Evolutionary conservation across 2,888 invertebrate genomes (phyloP), one percentile per base, ranked within the genome.

Genomic region (Tetramorium bicarinatum): DNA sequence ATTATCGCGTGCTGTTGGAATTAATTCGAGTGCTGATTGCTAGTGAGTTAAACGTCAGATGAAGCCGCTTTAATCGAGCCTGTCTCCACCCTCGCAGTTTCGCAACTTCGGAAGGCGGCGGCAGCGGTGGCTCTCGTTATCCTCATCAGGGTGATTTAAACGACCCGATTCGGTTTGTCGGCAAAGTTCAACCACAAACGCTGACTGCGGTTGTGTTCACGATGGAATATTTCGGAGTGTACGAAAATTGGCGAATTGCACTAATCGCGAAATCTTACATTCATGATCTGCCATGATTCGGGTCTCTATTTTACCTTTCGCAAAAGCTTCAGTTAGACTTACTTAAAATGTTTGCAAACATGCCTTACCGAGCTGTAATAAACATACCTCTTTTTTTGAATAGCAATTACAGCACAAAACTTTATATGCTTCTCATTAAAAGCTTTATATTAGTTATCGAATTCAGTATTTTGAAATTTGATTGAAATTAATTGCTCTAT

Each of bases 81-180:
- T 18, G 38, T 11, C 15, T 72, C 29, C 21, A 18, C 44, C 49
- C 18, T 47, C 34, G 71, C 41, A 80, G 38, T 74, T 79, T 80
- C 79, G 59, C 25, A 80, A 80, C 74, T 80, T 80, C 0, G 74
- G 13, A 80, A 80, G 74, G 9, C 13, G 59, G n/a, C 21, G 69
- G 56, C 54, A 61, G 61, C 18, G 41, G 52, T 9, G 11, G 34
- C 52, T 79, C 59, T 79, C 56, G 74, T 80, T 72, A 80, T 80
- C 25, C 79, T 80, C 79, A 80, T 79, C 79, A 79, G 71, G 44
- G 21, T 80, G 79, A 80, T 80, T 71, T 72, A 80, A 59, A 21
- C 74, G 79, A 72, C 38, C 47, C 59, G 74, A 47, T 72, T 76
- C 49, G 64, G 76, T 76, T 66, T 74, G 56, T 25, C 59, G 59